Conservation (phyloP, 2,113 vertebrate species). For the Oreochromis tanganicae region DNA sequence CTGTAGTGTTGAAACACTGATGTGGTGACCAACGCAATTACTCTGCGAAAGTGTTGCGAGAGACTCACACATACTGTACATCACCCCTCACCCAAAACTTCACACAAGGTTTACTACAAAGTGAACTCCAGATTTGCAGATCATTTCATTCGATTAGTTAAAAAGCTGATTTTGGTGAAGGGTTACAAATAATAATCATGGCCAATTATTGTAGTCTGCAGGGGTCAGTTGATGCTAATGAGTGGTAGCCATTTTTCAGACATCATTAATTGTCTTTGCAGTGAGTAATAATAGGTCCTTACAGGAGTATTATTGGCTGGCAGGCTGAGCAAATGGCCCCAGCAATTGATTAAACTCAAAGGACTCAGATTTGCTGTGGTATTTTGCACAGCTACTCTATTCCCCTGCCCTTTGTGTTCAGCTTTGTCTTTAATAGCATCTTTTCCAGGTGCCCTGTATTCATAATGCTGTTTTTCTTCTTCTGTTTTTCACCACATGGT, state of each 20-base stretch:
- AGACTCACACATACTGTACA: background rate
- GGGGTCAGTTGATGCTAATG: slow-evolving; percentile 42
- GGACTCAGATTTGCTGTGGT: slow-evolving; percentile 17
- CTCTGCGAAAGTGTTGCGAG: background rate
- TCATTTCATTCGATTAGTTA: slow-evolving; percentile 26
- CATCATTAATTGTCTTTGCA: slow-evolving; percentile 48
- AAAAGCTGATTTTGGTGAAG: background rate
- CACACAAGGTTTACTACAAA: background rate
- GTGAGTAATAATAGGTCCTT: slow-evolving; percentile 23
- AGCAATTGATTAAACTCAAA: slow-evolving; percentile 32
- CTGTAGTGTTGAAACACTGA: background rate
- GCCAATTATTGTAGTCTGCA: slow-evolving; percentile 34
- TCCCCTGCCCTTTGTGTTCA: slow-evolving; percentile 6
- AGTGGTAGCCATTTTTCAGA: slow-evolving; percentile 32
- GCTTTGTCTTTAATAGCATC: background rate
- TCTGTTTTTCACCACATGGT: background rate
- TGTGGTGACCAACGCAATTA: background rate
- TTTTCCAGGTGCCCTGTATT: background rate
- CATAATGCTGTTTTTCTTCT: background rate
- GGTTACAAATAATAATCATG: slow-evolving; percentile 22
- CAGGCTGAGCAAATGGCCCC: slow-evolving; percentile 6
- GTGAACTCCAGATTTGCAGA: background rate
- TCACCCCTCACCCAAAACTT: background rate
- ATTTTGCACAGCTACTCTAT: slow-evolving; percentile 10
- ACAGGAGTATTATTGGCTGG: slow-evolving; percentile 6